Evolutionary conservation across 2,113 vertebrate species (phyloP).

Genomic region (Myiozetetes cayanensis): DNA sequence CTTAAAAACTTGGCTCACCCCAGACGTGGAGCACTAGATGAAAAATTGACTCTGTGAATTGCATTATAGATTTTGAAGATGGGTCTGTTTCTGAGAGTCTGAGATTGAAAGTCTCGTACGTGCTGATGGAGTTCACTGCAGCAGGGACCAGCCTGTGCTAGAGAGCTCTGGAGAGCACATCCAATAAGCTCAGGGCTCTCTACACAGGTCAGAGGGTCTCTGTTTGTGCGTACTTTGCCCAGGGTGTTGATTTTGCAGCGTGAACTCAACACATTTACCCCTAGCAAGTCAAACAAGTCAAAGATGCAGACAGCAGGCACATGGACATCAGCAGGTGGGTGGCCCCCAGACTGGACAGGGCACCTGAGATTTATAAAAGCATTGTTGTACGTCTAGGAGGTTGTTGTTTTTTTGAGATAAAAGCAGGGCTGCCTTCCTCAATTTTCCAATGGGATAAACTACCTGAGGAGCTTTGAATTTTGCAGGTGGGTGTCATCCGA

Average conservation of each 20-base stretch:
- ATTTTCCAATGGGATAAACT: not conserved
- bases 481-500: not conserved
- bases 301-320: not conserved
- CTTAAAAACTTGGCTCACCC: conserved; percentile 16
- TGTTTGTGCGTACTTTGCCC: rapidly evolving
- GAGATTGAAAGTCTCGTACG: not conserved
- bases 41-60: conserved; percentile 54
- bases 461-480: not conserved
- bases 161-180: not conserved
- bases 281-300: not conserved
- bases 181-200: not conserved
- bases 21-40: not conserved
- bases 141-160: not conserved
- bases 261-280: not conserved
- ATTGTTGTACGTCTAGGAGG: not conserved
- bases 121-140: not conserved
- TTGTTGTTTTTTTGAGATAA: not conserved
- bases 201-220: not conserved
- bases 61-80: conserved; percentile 34
- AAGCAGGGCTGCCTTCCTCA: not conserved
- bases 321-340: rapidly evolving
- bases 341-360: not conserved
- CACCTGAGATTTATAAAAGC: not conserved
- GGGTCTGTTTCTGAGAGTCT: conserved; percentile 12
- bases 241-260: not conserved